Base-by-base conservation (phyloP, 2,888 invertebrate species). In the Lepeophtheirus nordmannii region DNA sequence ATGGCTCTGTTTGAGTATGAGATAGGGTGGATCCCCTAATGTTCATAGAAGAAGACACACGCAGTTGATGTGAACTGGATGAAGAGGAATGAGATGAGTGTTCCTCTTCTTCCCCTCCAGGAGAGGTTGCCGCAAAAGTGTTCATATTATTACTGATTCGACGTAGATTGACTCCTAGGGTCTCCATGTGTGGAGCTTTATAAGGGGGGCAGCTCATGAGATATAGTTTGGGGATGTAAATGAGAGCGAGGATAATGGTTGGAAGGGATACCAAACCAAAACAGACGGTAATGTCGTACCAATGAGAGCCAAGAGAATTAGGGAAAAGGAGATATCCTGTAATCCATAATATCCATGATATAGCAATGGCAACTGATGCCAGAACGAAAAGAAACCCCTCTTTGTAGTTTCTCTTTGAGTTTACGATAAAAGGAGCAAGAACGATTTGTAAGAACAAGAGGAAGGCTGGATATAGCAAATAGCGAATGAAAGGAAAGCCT, bases 341-440 rank as follows among this genome's bases (percentile, higher is more conserved):
- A 65, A 82, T 78, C 80, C 83, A 85, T 10, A 80, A 78, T 1
- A 79, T 72, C 85, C 85, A 85, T 30, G 81, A 76, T 3, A 79
- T 70, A 1, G 81, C 73, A 30, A 80, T 78, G 22, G 82, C 73
- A 20, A 80, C 74, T 0, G 81, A 79, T 0, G 81, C 81, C 46
- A 83, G 70, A 40, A 73, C 71, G 69, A 75, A 74, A 58, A 73
- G 69, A 10, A 75, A 74, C 0, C 85, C 85, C 72, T 85, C 85
- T 11, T 80, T 79, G 72, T 85, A 85, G 73, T 85, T 85, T 38
- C 85, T 76, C 70, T 82, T 82, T 0, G 83, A 81, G 65, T 80
- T 80, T 67, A 80, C 78, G 67, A 83, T 80, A 71, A 83, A 80
- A 1, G 83, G 84, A 62, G 81, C 79, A 46, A 82, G 74, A 57